These are phyloP conservation scores for Tetrao urogallus DNA, from an alignment of 2,113 vertebrate species.

Conservation along the genomic window DNA sequence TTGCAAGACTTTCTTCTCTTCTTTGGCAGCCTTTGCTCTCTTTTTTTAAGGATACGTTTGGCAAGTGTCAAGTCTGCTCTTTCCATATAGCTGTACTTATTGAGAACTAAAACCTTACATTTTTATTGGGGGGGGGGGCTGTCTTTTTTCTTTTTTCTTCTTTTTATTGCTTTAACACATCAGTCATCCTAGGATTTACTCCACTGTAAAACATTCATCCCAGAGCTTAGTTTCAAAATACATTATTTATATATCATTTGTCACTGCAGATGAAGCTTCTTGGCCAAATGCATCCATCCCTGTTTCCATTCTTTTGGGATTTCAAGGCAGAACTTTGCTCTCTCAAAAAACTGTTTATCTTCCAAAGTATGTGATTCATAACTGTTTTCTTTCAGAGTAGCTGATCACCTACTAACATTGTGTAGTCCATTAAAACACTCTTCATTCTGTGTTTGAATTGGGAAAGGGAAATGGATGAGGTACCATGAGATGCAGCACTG, in stretches of 20 bases:
- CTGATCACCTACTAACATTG: background rate
- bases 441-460: background rate
- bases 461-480: background rate
- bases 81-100: background rate
- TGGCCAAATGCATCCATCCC: background rate
- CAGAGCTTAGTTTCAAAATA: slow-evolving; percentile 30
- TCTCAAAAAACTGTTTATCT: background rate
- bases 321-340: slow-evolving; percentile 6
- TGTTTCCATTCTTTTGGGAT: slow-evolving; percentile 1
- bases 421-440: background rate
- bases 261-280: slow-evolving; percentile 22
- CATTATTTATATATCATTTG: slow-evolving; percentile 47
- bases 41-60: background rate
- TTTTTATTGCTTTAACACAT: slow-evolving; percentile 6
- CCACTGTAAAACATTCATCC: slow-evolving; percentile 41
- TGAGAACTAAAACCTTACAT: background rate
- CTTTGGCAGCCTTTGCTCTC: background rate
- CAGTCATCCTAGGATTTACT: slow-evolving; percentile 38
- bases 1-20: background rate
- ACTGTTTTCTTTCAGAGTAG: background rate
- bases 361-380: background rate
- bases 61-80: background rate
- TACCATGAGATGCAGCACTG: background rate
- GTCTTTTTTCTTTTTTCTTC: background rate
- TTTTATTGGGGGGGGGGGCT: background rate